Percentiles rank a stretch among this genome's conserved stretches.
phyloP scores from a whole-genome alignment of 2,888 invertebrate species.

The Zele albiditarsus region DNA sequence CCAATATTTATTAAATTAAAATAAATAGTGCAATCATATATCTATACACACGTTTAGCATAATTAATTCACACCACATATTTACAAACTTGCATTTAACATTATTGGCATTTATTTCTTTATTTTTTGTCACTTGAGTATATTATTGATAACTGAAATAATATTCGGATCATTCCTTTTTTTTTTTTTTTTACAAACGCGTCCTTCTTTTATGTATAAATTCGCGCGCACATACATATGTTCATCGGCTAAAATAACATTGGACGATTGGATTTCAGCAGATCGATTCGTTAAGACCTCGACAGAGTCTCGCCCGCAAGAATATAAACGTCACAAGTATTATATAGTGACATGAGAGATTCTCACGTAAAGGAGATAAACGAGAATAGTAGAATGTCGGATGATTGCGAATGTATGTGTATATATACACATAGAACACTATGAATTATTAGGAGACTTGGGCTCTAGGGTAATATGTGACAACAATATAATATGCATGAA shows the following conservation, averaged over 20 bases:
- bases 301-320: constrained; percentile 27
- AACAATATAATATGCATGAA: constrained; percentile 5
- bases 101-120: too few species aligned
- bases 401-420: background rate
- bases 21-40: too few species aligned
- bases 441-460: constrained; percentile 19
- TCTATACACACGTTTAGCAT: too few species aligned
- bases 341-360: constrained; percentile 7
- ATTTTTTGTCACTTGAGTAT: too few species aligned
- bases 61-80: too few species aligned
- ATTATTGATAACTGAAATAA: background rate
- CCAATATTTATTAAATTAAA: too few species aligned
- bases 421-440: constrained; percentile 5
- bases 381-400: constrained; percentile 6
- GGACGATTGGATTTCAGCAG: constrained; percentile 52
- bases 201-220: too few species aligned
- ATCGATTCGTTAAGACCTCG: constrained; percentile 47
- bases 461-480: constrained; percentile 6
- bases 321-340: constrained; percentile 19
- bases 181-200: too few species aligned
- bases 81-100: too few species aligned
- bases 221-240: constrained; percentile 10
- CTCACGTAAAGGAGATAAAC: constrained; percentile 4
- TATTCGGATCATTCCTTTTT: too few species aligned
- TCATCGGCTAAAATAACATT: constrained; percentile 51